Base-by-base conservation (phyloP, 2,113 vertebrate species). In the Nibea coibor region DNA sequence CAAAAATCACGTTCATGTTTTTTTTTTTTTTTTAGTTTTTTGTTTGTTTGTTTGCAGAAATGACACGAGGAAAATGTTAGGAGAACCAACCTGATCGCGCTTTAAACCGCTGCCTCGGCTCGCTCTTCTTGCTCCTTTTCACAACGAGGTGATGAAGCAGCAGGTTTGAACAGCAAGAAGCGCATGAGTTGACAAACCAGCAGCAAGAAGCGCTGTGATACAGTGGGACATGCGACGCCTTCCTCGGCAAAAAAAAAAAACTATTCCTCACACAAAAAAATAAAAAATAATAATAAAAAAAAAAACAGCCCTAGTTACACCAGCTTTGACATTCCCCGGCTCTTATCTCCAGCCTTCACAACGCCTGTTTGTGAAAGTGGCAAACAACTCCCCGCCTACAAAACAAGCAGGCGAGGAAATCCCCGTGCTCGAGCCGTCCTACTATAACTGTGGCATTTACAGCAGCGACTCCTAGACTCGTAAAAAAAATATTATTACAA, bases 71-170 rank as follows among this genome's bases (percentile, higher is more conserved):
- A 75, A 65, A 67, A 84, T 53, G 59, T 45, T 65, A 57, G 26
- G 70, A 88, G 68, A 88, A 93, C 93, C 87, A 84, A 94, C 93
- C 93, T 93, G 93, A 65, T 91, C 72, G 80, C 70, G 82, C 85
- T 39, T 35, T 84, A 75, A 69, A 82, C 78, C 91, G 90, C 90
- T 82, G 92, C 84, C 82, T 93, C 87, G 76, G 86, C 76, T 84
- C 15, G 88, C 86, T 80, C 85, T 71, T 54, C 85, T 71, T 51
- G 84, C 85, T 92, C 87, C 90, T 81, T 58, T 78, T 47, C 89
- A 80, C 91, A 82, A 61, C 81, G 92, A 88, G 90, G 75, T 92
- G 93, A 93, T 94, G 94, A 91, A 94, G 91, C 93, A 94, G 93
- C 93, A 93, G 93, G 92, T 93, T 91, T 90, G 86, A 86, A 58